Conservation (phyloP, 2,797 vertebrate species). For the Urocyon cinereoargenteus region DNA sequence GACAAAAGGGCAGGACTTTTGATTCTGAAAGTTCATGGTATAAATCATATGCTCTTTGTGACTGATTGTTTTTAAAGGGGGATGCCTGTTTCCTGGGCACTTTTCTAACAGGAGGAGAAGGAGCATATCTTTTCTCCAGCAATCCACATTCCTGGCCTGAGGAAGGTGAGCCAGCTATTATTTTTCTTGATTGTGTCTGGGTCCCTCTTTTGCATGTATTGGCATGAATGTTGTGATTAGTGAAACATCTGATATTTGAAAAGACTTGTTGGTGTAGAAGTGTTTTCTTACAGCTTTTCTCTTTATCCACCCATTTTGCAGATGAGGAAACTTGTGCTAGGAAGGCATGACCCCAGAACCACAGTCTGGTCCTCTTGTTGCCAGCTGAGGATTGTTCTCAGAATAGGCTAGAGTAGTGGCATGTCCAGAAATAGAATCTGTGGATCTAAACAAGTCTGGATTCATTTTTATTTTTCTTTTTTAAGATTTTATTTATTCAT, state of each 20-base stretch:
- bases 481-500: no score
- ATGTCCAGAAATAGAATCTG: conserved; percentile 26
- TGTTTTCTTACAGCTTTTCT: conserved; percentile 24
- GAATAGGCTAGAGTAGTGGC: not conserved
- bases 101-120: conserved; percentile 91
- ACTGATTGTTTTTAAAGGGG: conserved; percentile 83
- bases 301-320: conserved; percentile 15
- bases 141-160: conserved; percentile 91
- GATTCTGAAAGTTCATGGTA: conserved; percentile 5
- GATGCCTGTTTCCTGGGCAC: conserved; percentile 93
- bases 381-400: not conserved
- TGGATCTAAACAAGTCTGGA: not conserved
- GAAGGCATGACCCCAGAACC: not conserved
- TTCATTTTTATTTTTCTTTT: not conserved
- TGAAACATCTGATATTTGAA: conserved; percentile 50
- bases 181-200: conserved; percentile 15
- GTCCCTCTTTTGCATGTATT: conserved; percentile 14
- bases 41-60: conserved; percentile 45
- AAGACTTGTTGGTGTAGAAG: not conserved
- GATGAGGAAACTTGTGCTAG: conserved; percentile 1
- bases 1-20: not conserved
- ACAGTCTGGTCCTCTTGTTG: not conserved
- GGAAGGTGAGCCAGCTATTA: conserved; percentile 91
- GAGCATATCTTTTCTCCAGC: conserved; percentile 91
- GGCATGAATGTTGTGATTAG: conserved; percentile 4